Conservation (phyloP, 92 coral and sea anemone species). For the Nematostella vectensis region DNA sequence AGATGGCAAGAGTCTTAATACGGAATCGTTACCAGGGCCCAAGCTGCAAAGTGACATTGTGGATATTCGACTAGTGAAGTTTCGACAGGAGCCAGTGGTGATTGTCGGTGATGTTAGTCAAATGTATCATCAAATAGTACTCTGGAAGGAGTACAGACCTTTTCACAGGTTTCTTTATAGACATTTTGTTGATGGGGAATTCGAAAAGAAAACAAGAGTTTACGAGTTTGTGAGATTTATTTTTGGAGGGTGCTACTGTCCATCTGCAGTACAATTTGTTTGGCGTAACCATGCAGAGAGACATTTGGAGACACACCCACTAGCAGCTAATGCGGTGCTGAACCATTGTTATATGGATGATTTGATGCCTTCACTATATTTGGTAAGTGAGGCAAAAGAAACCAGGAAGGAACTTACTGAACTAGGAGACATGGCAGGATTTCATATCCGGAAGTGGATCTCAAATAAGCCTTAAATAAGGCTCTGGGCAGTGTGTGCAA, state of each 20-base stretch:
- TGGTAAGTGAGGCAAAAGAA: slow-evolving; percentile 38
- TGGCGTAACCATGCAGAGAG: slow-evolving; percentile 34
- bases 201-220: slow-evolving; percentile 26
- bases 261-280: slow-evolving; percentile 35
- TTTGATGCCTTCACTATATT: slow-evolving; percentile 37
- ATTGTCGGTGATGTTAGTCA: slow-evolving; percentile 19
- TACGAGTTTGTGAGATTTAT: slow-evolving; percentile 42
- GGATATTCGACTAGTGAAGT: slow-evolving; percentile 18
- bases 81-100: slow-evolving; percentile 19
- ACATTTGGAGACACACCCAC: slow-evolving; percentile 1
- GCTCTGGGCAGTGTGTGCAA: slow-evolving; percentile 1
- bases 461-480: slow-evolving; percentile 34
- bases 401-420: slow-evolving; percentile 32
- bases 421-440: slow-evolving; percentile 40
- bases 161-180: slow-evolving; percentile 31
- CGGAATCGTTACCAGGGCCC: slow-evolving; percentile 7
- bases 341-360: slow-evolving; percentile 51
- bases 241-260: slow-evolving; percentile 62
- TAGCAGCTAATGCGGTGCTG: slow-evolving; percentile 27
- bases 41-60: slow-evolving; percentile 36
- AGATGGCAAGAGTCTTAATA: background rate
- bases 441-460: slow-evolving; percentile 48
- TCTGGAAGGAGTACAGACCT: slow-evolving; percentile 19
- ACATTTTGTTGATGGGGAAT: slow-evolving; percentile 18
- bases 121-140: slow-evolving; percentile 31